Evolutionary conservation across 2,113 vertebrate genomes (phyloP).

Genomic region (Balaenoptera acutorostrata): DNA sequence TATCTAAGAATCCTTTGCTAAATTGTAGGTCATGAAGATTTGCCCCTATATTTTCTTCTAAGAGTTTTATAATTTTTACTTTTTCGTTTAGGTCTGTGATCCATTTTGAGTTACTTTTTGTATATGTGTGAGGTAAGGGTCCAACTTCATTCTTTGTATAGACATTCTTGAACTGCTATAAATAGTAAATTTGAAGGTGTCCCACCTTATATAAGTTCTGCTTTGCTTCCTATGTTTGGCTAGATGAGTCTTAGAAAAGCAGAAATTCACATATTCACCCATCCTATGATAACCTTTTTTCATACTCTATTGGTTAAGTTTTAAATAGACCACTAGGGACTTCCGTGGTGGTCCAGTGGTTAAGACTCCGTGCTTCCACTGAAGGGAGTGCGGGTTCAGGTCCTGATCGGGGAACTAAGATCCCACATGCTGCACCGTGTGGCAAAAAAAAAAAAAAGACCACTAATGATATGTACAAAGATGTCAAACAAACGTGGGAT

Average conservation of each 20-base stretch:
- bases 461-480: not conserved
- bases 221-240: not conserved
- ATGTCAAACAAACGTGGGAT: not conserved
- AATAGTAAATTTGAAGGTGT: not conserved
- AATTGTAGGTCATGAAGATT: not conserved
- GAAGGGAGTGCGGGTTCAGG: too few relatives aligned
- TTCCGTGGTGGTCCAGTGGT: too few relatives aligned
- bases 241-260: not conserved
- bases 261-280: not conserved
- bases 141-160: not conserved
- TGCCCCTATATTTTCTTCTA: not conserved
- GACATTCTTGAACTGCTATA: not conserved
- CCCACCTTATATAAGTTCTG: not conserved
- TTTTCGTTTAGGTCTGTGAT: not conserved
- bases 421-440: too few relatives aligned
- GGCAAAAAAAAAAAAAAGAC: too few relatives aligned
- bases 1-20: not conserved
- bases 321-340: not conserved
- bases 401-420: too few relatives aligned
- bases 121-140: not conserved
- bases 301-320: not conserved
- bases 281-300: not conserved
- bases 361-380: too few relatives aligned
- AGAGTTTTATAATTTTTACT: not conserved
- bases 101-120: not conserved